Evolutionary conservation across 2,797 vertebrate species (phyloP), one percentile per base, ranked within the genome.

Genomic region (Silurus lanzhouensis): DNA sequence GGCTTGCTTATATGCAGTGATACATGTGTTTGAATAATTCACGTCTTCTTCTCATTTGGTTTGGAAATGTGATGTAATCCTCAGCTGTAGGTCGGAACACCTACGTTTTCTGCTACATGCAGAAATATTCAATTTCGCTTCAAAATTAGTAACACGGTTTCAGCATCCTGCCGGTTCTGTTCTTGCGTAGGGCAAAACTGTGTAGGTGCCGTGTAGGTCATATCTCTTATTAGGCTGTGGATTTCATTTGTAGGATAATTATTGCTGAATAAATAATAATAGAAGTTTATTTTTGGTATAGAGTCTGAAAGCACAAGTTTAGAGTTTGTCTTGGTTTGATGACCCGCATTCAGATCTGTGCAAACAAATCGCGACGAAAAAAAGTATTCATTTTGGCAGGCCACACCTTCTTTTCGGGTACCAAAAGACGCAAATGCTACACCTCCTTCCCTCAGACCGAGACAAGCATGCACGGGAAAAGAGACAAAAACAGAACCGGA

Each of bases 11-110:
- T 52, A 71, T 19, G 58, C 46, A 27, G 52, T 3, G 67, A 38
- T 64, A 77, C 84, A 63, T 14, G 19, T 6, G 27, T 63, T 64
- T 61, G 76, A 80, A 85, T 85, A 71, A 80, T 72, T 85, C 77
- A 68, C 72, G 1, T 58, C 22, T 68, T 22, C 12, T 70, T 1
- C 31, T 61, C 44, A 52, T 64, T 64, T 52, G 57, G 27, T 46
- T 22, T 44, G 76, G 31, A 63, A 46, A 46, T 15, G 57, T 44
- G 58, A 79, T 4, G 31, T 15, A n/a, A 38, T 79, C 58, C 31
- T 22, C 58, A 46, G 20, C 58, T 61, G 76, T 61, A 78, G 76
- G 58, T 78, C 13, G 31, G 31, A 61, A 5, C 74, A 2, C 27
- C 55, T 38, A 58, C 74, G 25, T 57, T 14, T 61, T 44, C 57